These are phyloP conservation scores for Pterostichus madidus DNA, from an alignment of 2,888 invertebrate species.

Conservation along the genomic window DNA sequence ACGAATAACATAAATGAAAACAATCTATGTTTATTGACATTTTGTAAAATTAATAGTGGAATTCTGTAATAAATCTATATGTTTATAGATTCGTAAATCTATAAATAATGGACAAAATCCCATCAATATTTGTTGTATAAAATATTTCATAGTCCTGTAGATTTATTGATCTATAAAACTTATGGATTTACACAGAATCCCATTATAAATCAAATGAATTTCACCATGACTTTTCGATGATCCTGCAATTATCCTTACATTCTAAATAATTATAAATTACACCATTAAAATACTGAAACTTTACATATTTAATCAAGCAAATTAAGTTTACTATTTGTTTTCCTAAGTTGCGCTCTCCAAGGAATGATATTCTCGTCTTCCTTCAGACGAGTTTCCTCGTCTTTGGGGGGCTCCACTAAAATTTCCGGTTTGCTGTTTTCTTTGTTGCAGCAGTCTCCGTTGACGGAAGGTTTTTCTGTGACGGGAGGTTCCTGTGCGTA, in stretches of 20 bases:
- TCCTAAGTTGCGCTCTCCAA: slow-evolving; percentile 93
- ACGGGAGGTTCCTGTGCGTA: slow-evolving; percentile 71
- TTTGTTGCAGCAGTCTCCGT: slow-evolving; percentile 72
- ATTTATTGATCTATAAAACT: no score
- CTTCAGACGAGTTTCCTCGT: slow-evolving; percentile 80
- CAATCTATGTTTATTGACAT: no score
- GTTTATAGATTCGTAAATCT: no score
- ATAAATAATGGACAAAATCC: no score
- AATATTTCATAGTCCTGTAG: no score
- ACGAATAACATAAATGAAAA: no score
- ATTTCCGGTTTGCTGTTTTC: slow-evolving; percentile 73
- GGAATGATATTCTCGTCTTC: slow-evolving; percentile 87
- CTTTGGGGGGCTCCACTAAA: slow-evolving; percentile 67
- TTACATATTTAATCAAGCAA: slow-evolving; percentile 81
- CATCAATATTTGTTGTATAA: no score
- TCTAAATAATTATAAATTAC: slow-evolving; percentile 47
- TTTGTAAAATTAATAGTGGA: no score
- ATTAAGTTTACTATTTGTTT: slow-evolving; percentile 93
- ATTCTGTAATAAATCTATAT: no score
- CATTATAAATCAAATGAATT: neutral
- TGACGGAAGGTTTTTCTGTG: slow-evolving; percentile 72
- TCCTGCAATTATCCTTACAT: no score
- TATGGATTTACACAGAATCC: no score
- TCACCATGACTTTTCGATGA: no score
- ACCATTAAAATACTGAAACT: slow-evolving; percentile 39